Evolutionary conservation across 2,888 invertebrate genomes (phyloP), one percentile per base, ranked within the genome.

Genomic region (Morpho helenor): DNA sequence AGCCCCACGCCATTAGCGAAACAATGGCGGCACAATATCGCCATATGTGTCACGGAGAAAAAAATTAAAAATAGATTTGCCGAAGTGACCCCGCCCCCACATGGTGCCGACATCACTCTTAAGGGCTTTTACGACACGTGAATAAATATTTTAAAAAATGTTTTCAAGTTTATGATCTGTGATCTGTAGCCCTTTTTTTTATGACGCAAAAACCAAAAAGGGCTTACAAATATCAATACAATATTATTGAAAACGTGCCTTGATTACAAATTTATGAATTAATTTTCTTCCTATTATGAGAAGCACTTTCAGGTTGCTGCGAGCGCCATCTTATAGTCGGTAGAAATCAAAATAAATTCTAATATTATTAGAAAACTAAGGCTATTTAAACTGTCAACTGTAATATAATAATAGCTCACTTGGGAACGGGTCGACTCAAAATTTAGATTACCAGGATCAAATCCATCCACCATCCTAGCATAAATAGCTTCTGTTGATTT

Each of bases 31-130:
- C 58, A 53, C 52, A 62, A 56, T 61, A 68, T 69, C 69, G 63
- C 76, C 79, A 79, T 75, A 56, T 79, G 79, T 75, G 75, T 72
- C 78, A 76, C 73, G 66, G 63, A 65, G 62, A 49, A 68, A 72
- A 45, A 72, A 72, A 68, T 62, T 63, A 66, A 66, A 74, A 74
- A 76, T 74, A 73, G 70, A 68, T 67, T 69, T 70, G 54, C 54
- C 75, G 70, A 73, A 74, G 66, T 75, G 74, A 75, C 74, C 75
- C 72, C 54, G 48, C 67, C 66, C 59, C 72, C 80, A 77, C 72
- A 76, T 80, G 81, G 71, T 56, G 66, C 53, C 50, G 57, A 51
- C 65, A 65, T 66, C 63, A 59, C 63, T 66, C 65, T 64, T 67
- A 52, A 57, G 64, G 62, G 64, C 62, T 65, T 73, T 68, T 67